Percentiles rank a stretch among this genome's conserved stretches.
These are phyloP conservation scores for Heliconius sara DNA, from an alignment of 2,888 invertebrate species.

Conservation along the genomic window DNA sequence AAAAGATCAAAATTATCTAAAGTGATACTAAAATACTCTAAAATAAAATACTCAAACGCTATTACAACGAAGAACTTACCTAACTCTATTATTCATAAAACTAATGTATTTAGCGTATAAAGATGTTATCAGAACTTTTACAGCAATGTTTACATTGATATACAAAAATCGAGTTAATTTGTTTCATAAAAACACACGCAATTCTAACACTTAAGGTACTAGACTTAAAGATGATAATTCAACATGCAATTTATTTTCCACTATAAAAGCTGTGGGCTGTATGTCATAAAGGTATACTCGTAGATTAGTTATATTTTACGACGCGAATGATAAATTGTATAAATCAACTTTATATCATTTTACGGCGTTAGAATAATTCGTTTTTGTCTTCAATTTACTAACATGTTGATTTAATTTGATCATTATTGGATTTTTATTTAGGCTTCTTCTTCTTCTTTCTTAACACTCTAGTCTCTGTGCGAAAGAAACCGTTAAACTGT, in stretches of 20 bases:
- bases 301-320: slow-evolving; percentile 36
- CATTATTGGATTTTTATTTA: not conserved
- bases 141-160: slow-evolving; percentile 35
- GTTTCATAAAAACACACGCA: slow-evolving; percentile 4
- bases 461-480: no score
- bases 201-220: slow-evolving; percentile 25
- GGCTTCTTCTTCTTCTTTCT: no score
- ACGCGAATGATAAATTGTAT: slow-evolving; percentile 28
- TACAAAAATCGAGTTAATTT: slow-evolving; percentile 6
- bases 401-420: not conserved
- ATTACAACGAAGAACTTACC: slow-evolving; percentile 3
- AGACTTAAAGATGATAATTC: slow-evolving; percentile 33
- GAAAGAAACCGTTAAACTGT: no score
- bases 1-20: not conserved
- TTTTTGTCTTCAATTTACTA: not conserved
- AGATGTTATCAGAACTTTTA: slow-evolving; percentile 46
- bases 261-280: slow-evolving; percentile 37
- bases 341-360: slow-evolving; percentile 35
- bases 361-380: slow-evolving; percentile 30
- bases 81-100: slow-evolving; percentile 30
- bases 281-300: slow-evolving; percentile 41
- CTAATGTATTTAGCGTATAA: slow-evolving; percentile 44
- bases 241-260: slow-evolving; percentile 31
- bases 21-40: not conserved
- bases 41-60: slow-evolving; percentile 1